Evolutionary conservation across 2,888 invertebrate species (phyloP), one percentile per base, ranked within the genome.

Genomic region (Spilosoma lubricipeda): DNA sequence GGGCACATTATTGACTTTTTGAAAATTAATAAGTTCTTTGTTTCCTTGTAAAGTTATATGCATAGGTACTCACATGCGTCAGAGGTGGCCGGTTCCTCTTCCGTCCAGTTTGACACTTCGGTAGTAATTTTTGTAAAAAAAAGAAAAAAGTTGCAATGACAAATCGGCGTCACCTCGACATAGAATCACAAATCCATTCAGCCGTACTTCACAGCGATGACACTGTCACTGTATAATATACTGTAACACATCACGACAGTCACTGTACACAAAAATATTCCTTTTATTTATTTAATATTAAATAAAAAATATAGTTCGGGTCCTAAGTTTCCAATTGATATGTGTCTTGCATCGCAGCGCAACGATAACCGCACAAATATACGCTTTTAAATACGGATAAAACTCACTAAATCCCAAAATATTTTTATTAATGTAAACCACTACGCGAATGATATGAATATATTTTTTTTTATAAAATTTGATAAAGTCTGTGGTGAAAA

Each of bases 31-130:
- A 87, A 84, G 80, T 86, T 86, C 86, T 87, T 88, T 87, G 86
- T 88, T 84, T 73, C 68, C 72, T 70, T 67, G 13, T 27, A 70
- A 66, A 73, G 33, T 72, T 73, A 39, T 67, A 18, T 68, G 36
- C 45, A 70, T 67, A 71, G 72, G 80, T 93, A 95, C 95, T 95
- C 82, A 95, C 95, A 95, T 95, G 92, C 95, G 95, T 95, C 95
- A 95, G 95, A 93, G 93, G 95, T 91, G 94, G 94, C 91, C 92
- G 93, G 92, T 86, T 93, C 95, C 91, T 93, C 95, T 90, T 95
- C 95, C 93, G 93, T 95, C 95, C 95, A 95, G 95, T 94, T 95
- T 94, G 95, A 94, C 93, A 95, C 94, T 93, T 95, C 88, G 95
- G 95, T 93, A 92, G 94, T 93, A 95, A 95, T 95, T 95, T 95